These are phyloP conservation scores for Cyclophora albipunctata DNA, from an alignment of 2,888 invertebrate genomes.

Conservation along the genomic window DNA sequence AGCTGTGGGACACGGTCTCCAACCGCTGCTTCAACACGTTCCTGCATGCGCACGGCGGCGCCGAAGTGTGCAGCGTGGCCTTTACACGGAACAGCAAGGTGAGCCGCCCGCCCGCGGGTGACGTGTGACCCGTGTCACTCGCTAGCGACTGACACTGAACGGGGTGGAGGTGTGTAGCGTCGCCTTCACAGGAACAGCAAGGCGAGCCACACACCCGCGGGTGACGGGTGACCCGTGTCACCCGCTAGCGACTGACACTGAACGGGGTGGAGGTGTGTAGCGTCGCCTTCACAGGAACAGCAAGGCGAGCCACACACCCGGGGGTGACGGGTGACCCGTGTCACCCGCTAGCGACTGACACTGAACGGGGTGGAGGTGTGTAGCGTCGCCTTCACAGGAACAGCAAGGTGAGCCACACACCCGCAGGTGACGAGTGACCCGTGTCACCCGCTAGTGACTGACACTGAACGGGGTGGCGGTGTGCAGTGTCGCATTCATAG, in stretches of 20 bases:
- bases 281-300: background rate
- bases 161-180: background rate
- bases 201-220: no score
- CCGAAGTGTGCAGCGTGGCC: constrained; percentile 93
- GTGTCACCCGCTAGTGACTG: no score
- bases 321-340: no score
- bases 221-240: no score
- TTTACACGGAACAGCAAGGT: constrained; percentile 98
- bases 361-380: background rate
- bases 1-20: constrained; percentile 98
- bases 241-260: no score
- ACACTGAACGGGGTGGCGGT: background rate
- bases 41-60: constrained; percentile 93
- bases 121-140: no score
- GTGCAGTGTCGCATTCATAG: background rate
- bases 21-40: constrained; percentile 95
- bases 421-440: no score
- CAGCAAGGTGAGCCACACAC: background rate
- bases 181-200: background rate
- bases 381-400: background rate
- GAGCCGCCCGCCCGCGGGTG: constrained; percentile 5
- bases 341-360: no score
- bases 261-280: background rate
- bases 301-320: background rate
- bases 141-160: no score